phyloP scores from a whole-genome alignment of 2,888 invertebrate genomes.

The Napeogenes inachia region DNA sequence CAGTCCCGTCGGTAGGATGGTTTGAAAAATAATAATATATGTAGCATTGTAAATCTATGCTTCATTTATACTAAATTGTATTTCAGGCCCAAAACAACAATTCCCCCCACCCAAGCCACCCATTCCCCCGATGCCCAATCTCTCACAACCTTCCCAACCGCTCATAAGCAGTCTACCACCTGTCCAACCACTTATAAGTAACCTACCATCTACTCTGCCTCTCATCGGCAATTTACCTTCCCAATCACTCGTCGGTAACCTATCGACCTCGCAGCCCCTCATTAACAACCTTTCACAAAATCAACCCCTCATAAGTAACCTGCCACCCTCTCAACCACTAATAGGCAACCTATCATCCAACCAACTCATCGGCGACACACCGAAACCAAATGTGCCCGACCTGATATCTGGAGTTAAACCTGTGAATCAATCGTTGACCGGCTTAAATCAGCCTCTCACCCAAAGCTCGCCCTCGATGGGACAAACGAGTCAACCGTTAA shows the following conservation, averaged over 20 bases:
- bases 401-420: constrained; percentile 60
- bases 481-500: constrained; percentile 13
- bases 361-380: constrained; percentile 19
- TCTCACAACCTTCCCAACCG: constrained; percentile 45
- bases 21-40: background rate
- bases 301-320: constrained; percentile 43
- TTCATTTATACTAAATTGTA: constrained; percentile 8
- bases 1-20: constrained; percentile 68
- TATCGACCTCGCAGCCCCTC: constrained; percentile 53
- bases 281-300: constrained; percentile 52
- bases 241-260: constrained; percentile 45
- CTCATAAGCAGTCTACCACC: constrained; percentile 37
- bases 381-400: constrained; percentile 54
- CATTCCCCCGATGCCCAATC: constrained; percentile 57
- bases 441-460: constrained; percentile 31
- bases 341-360: constrained; percentile 40
- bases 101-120: constrained; percentile 64
- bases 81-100: constrained; percentile 46
- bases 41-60: background rate
- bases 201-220: constrained; percentile 33
- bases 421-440: constrained; percentile 35
- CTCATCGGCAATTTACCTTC: constrained; percentile 7
- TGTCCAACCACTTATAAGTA: constrained; percentile 36
- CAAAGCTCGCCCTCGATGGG: constrained; percentile 24
- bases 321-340: constrained; percentile 40